Evolutionary conservation across 2,888 invertebrate species (phyloP).

Genomic region (Boloria euphrosyne): DNA sequence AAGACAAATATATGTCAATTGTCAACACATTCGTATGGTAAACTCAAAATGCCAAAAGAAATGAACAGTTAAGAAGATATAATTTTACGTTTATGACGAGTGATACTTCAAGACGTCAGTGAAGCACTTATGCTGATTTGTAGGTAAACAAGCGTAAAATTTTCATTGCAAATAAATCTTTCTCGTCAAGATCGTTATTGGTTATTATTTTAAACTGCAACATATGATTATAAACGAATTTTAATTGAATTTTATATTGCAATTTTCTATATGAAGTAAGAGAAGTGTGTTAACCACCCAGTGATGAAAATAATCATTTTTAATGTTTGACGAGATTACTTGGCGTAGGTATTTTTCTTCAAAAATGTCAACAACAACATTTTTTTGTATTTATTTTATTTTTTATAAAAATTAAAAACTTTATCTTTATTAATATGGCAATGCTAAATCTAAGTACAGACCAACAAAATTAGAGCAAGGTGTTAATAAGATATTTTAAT

Average conservation of each 20-base stretch:
- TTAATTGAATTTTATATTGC: neutral
- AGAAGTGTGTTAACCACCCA: too few relatives aligned
- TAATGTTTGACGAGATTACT: too few relatives aligned
- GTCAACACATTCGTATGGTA: neutral
- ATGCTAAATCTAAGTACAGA: too few relatives aligned
- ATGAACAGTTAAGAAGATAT: slow-evolving; percentile 16
- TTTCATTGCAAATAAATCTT: slow-evolving; percentile 49
- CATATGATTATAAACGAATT: slow-evolving; percentile 4
- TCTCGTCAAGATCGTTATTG: slow-evolving; percentile 31
- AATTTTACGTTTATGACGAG: slow-evolving; percentile 30
- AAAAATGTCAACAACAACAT: too few relatives aligned
- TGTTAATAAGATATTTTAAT: too few relatives aligned
- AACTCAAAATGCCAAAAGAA: slow-evolving; percentile 9
- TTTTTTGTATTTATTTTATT: too few relatives aligned
- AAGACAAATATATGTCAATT: too few relatives aligned
- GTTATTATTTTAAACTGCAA: slow-evolving; percentile 28
- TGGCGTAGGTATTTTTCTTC: too few relatives aligned
- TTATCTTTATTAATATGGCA: too few relatives aligned
- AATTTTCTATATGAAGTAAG: neutral
- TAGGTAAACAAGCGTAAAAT: slow-evolving; percentile 50
- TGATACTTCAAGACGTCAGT: slow-evolving; percentile 38
- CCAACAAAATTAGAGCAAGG: too few relatives aligned
- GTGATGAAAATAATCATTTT: too few relatives aligned
- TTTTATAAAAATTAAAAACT: too few relatives aligned
- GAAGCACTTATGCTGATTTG: slow-evolving; percentile 48